A percentile compares a stretch with the other conserved stretches of the same genome.
phyloP scores from a whole-genome alignment of 2,888 invertebrate genomes.

The Gryllus longicercus region DNA sequence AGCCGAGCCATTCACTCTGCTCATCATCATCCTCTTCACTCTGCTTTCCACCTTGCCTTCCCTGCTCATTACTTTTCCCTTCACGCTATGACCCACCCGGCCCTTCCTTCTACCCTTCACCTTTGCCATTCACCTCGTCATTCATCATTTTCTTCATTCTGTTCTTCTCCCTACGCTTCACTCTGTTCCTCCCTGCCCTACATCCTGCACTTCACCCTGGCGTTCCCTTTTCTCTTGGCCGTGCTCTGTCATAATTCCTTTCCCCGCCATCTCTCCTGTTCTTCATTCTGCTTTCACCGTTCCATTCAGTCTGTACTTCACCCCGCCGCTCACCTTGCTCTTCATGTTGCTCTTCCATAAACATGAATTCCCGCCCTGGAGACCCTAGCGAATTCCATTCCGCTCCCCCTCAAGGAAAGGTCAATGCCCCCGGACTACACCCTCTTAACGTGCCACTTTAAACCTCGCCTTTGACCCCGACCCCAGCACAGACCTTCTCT shows the following conservation, averaged over 20 bases:
- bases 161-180: too few relatives aligned
- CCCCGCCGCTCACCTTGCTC: too few relatives aligned
- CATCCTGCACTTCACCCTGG: neutral
- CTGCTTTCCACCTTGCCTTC: neutral
- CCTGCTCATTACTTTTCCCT: neutral
- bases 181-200: too few relatives aligned
- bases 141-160: neutral
- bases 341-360: too few relatives aligned
- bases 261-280: neutral
- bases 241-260: neutral
- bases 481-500: too few relatives aligned
- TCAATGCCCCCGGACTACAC: too few relatives aligned
- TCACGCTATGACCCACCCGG: neutral
- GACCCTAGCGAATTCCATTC: too few relatives aligned
- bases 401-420: too few relatives aligned
- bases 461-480: too few relatives aligned
- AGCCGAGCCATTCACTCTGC: neutral
- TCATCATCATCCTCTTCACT: neutral
- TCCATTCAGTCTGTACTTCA: too few relatives aligned
- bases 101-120: neutral
- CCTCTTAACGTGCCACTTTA: too few relatives aligned
- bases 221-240: neutral
- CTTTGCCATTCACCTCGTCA: neutral
- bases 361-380: too few relatives aligned
- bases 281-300: neutral